Percentiles rank a stretch among this genome's conserved stretches.
Conservation (phyloP, 2,113 vertebrate genomes). For the Fulica atra region DNA sequence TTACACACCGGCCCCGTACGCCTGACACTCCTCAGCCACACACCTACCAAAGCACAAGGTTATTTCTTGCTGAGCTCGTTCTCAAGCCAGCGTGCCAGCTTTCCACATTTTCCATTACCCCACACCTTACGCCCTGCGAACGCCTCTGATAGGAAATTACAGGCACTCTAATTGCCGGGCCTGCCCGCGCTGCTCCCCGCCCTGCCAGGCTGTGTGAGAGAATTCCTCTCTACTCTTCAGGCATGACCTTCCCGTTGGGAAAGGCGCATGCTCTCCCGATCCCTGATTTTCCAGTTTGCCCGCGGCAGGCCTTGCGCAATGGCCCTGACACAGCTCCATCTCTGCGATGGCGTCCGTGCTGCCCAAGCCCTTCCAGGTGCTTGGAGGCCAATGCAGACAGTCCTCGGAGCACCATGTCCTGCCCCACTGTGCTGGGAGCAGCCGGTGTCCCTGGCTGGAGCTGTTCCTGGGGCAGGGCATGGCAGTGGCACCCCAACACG, state of each 20-base stretch:
- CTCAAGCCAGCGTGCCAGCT: not conserved
- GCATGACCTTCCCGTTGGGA: not conserved
- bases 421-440: fast-evolving
- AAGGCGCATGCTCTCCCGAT: fast-evolving
- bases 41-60: not conserved
- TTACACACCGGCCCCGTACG: not conserved
- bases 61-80: conserved; percentile 12
- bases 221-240: not conserved
- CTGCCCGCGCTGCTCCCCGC: not conserved
- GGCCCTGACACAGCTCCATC: fast-evolving
- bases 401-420: not conserved
- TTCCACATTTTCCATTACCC: conserved; percentile 32
- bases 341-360: fast-evolving
- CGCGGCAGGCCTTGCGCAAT: fast-evolving
- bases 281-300: not conserved
- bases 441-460: fast-evolving
- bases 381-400: fast-evolving
- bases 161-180: not conserved
- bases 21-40: not conserved
- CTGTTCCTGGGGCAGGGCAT: not conserved
- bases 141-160: not conserved
- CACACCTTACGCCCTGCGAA: not conserved
- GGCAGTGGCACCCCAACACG: not conserved
- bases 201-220: not conserved
- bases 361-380: fast-evolving